phyloP scores from a whole-genome alignment of 2,113 vertebrate genomes.

The Caracal caracal region DNA sequence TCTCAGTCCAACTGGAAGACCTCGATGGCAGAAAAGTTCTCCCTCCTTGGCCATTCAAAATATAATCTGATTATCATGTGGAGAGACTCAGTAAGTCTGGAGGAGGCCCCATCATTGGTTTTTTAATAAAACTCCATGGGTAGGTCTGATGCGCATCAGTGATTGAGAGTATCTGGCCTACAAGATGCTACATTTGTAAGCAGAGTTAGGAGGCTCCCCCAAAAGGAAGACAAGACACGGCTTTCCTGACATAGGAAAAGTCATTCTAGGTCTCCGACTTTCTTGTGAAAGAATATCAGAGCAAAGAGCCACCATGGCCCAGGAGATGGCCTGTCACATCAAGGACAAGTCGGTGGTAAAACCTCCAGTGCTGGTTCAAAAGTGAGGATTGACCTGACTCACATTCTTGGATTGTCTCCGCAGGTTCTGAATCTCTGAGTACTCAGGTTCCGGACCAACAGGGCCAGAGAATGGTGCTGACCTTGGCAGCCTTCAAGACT shows the following conservation, averaged over 20 bases:
- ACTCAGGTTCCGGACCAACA: not conserved
- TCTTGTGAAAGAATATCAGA: not conserved
- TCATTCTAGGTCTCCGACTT: not conserved
- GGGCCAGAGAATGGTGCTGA: not conserved
- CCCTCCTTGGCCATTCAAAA: not conserved
- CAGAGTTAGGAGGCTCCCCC: not conserved
- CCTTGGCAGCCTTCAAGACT: not conserved
- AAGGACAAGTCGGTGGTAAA: not conserved
- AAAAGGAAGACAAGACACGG: not conserved
- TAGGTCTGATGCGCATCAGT: not conserved
- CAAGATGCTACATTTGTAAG: not conserved
- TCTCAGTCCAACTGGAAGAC: not conserved
- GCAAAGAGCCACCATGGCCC: not conserved
- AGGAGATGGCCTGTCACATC: not conserved
- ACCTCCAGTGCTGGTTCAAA: not conserved
- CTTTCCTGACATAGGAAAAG: not conserved
- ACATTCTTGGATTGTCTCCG: not conserved
- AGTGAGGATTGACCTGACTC: not conserved
- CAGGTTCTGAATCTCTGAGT: not conserved
- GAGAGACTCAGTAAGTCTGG: not conserved
- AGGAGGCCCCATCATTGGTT: too few relatives aligned
- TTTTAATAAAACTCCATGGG: not conserved
- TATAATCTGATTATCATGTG: not conserved
- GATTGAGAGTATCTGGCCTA: not conserved
- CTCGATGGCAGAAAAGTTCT: not conserved